A percentile compares a stretch with the other conserved stretches of the same genome.
Conservation (phyloP, 2,888 invertebrate genomes). For the Andrena praecox region DNA sequence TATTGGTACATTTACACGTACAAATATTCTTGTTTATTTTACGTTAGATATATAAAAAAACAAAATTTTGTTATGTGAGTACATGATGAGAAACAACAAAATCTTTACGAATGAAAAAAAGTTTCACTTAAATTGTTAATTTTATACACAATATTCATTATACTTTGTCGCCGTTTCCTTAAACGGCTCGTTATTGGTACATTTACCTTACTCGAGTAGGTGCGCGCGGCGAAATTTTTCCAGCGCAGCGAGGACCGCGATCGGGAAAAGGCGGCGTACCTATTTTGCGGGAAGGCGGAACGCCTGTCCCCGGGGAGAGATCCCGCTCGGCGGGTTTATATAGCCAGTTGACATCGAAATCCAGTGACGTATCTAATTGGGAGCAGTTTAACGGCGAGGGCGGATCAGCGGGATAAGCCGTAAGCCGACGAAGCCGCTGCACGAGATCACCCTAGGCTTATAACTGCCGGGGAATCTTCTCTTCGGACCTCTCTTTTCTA, state of each 20-base stretch:
- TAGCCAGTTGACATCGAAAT: conserved; percentile 81
- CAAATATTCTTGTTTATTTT: too few species aligned
- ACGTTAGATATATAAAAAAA: too few species aligned
- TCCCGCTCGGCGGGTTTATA: conserved; percentile 59
- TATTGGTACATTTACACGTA: too few species aligned
- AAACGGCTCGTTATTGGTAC: too few species aligned
- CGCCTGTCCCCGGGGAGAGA: conserved; percentile 72
- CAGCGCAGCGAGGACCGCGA: neutral
- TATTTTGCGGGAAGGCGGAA: neutral
- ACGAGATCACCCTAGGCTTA: conserved; percentile 83
- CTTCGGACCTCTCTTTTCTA: conserved; percentile 64
- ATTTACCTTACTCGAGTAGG: neutral
- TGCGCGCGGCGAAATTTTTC: neutral
- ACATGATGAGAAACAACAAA: too few species aligned
- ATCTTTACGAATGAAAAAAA: too few species aligned
- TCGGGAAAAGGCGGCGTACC: neutral
- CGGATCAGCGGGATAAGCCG: conserved; percentile 78
- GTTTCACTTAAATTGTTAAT: too few species aligned
- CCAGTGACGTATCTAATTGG: conserved; percentile 84
- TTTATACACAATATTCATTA: too few species aligned
- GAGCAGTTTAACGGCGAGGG: conserved; percentile 81
- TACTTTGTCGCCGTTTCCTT: too few species aligned
- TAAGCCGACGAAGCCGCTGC: conserved; percentile 79
- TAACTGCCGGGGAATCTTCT: conserved; percentile 77
- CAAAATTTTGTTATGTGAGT: too few species aligned